These are phyloP conservation scores for Erpetoichthys calabaricus DNA, from an alignment of 2,797 vertebrate species.

Conservation along the genomic window DNA sequence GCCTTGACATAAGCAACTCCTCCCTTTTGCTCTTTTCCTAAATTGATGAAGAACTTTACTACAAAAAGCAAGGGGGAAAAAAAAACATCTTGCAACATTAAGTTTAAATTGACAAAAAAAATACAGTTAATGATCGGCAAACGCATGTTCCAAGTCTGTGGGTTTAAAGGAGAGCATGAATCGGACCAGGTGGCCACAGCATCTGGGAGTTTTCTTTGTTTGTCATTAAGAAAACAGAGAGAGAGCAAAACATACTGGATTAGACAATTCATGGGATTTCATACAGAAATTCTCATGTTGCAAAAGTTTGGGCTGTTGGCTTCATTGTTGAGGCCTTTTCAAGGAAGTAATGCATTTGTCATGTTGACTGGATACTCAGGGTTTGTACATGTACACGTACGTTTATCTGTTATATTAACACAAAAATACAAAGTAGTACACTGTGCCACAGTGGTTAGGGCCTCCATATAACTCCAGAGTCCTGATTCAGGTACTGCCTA, in stretches of 20 bases:
- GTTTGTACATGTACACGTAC: too few relatives aligned
- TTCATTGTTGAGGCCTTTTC: too few relatives aligned
- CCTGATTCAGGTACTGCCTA: too few relatives aligned
- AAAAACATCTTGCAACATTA: constrained; percentile 12
- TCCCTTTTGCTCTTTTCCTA: neutral
- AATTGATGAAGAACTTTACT: constrained; percentile 1
- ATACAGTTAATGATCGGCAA: constrained; percentile 39
- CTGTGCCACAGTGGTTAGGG: too few relatives aligned
- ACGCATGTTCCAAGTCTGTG: constrained; percentile 57
- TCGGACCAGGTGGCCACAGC: constrained; percentile 67
- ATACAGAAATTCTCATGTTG: too few relatives aligned
- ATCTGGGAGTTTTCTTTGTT: constrained; percentile 51
- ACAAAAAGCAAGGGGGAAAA: neutral
- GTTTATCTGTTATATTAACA: too few relatives aligned
- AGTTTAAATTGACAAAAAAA: neutral
- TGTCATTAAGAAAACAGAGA: constrained; percentile 57
- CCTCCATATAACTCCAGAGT: too few relatives aligned
- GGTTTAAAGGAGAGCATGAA: constrained; percentile 53
- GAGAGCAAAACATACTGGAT: constrained; percentile 24
- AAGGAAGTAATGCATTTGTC: too few relatives aligned
- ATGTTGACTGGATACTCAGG: too few relatives aligned
- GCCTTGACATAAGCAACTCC: neutral
- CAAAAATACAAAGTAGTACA: too few relatives aligned
- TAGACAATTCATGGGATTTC: constrained; percentile 21
- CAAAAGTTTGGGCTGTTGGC: too few relatives aligned